phyloP scores from a whole-genome alignment of 1,140 invertebrate species.

The Augochlora pura region DNA sequence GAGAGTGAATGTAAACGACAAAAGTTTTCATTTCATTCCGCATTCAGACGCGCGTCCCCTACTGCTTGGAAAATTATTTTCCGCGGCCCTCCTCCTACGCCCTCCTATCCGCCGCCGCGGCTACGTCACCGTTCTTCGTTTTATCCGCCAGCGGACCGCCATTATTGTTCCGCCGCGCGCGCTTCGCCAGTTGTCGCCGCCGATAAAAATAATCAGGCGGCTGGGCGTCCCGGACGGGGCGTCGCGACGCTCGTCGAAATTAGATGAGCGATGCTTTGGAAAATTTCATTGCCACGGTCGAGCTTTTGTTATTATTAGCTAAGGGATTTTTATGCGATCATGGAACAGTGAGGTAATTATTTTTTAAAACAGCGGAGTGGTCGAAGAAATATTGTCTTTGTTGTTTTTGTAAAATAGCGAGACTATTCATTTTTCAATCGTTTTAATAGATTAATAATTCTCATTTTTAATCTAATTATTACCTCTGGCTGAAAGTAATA shows the following conservation, averaged over 20 bases:
- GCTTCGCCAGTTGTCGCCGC: neutral
- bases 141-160: neutral
- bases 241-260: neutral
- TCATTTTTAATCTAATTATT: no score
- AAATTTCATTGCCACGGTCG: constrained; percentile 21
- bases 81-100: no score
- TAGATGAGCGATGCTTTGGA: neutral
- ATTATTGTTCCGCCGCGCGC: neutral
- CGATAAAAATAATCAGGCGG: neutral
- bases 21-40: constrained; percentile 42
- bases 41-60: constrained; percentile 12
- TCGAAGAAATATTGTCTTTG: no score
- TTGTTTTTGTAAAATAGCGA: no score
- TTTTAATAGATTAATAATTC: no score
- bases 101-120: no score
- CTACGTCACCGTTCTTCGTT: neutral
- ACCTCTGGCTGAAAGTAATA: no score
- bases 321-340: neutral
- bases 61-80: constrained; percentile 14
- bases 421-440: no score
- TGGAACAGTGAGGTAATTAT: no score
- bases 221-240: neutral
- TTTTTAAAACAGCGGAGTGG: no score
- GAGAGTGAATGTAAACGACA: constrained; percentile 40
- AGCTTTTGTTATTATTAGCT: constrained; percentile 22